Evolutionary conservation across 2,113 vertebrate species (phyloP), one percentile per base, ranked within the genome.

Genomic region (Hypanus sabinus): DNA sequence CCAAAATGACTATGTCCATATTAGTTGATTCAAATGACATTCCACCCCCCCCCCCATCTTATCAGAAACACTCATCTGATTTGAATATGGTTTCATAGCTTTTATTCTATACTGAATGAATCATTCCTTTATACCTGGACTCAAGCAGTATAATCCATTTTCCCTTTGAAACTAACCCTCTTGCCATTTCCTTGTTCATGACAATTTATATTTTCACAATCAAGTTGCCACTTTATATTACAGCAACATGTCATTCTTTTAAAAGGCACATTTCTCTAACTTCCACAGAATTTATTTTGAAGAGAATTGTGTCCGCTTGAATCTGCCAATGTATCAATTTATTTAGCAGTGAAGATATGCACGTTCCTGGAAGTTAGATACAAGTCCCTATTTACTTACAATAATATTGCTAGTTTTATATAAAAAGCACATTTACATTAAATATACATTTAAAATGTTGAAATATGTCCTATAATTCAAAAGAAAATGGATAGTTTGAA

Each of bases 221-320:
- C 38, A 46, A 92, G 30, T 8, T n/a, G 24, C 8, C 70, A 71
- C 14, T 75, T 30, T 71, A 73, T 55, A 94, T 94, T 77, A 93
- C 38, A 7, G 5, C 94, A 70, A 30, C 73, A 93, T 90, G 7
- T 33, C 46, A 87, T 94, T 95, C 91, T 11, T 81, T 94, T 0
- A 7, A 55, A 94, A 55, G 93, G 94, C 79, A 79, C 30, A 62
- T 83, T 38, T 22, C 16, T 71, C 33, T 27, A 30, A 77, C 94
- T 90, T 94, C 76, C 83, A 94, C 65, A 38, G 80, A 95, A 36
- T 80, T 94, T 68, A 94, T 68, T 90, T 87, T 94, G 68, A 81
- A 94, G 71, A 94, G 68, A 36, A 62, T 75, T 87, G 30, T 60
- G n/a, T 70, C 18, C 65, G 22, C 33, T 94, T 30, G 24, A 36